Conservation (phyloP, 2,113 vertebrate species). For the Hyla sarda region DNA sequence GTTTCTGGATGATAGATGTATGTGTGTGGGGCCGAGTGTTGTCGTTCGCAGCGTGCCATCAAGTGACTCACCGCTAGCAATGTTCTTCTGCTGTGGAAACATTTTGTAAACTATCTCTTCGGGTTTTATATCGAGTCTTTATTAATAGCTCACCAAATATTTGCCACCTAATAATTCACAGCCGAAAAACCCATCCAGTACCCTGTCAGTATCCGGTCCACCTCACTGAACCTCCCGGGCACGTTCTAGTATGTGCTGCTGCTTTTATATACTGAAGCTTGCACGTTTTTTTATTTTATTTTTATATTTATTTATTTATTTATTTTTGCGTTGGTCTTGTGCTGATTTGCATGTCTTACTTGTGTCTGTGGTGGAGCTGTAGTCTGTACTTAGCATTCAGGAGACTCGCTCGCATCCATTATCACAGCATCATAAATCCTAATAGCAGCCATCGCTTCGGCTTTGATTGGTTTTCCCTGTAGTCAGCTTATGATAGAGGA, state of each 20-base stretch:
- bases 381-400: neutral
- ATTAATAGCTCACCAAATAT: slow-evolving; percentile 12
- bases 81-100: neutral
- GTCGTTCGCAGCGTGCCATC: neutral
- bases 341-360: neutral
- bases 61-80: neutral
- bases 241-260: neutral
- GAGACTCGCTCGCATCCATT: neutral
- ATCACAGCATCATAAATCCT: neutral
- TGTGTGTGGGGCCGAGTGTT: too few species aligned
- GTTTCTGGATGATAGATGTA: too few species aligned
- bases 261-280: neutral
- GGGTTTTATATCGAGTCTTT: neutral
- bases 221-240: neutral
- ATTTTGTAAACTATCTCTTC: neutral
- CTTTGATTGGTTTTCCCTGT: neutral
- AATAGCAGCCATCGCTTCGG: neutral
- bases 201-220: neutral
- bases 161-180: neutral
- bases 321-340: too few species aligned
- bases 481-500: neutral
- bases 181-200: neutral
- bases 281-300: too few species aligned
- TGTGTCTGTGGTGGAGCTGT: neutral
- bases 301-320: too few species aligned